Percentiles rank a stretch among this genome's conserved stretches.
These are phyloP conservation scores for Leucoraja erinaceus DNA, from an alignment of 2,113 vertebrate species.

Conservation along the genomic window DNA sequence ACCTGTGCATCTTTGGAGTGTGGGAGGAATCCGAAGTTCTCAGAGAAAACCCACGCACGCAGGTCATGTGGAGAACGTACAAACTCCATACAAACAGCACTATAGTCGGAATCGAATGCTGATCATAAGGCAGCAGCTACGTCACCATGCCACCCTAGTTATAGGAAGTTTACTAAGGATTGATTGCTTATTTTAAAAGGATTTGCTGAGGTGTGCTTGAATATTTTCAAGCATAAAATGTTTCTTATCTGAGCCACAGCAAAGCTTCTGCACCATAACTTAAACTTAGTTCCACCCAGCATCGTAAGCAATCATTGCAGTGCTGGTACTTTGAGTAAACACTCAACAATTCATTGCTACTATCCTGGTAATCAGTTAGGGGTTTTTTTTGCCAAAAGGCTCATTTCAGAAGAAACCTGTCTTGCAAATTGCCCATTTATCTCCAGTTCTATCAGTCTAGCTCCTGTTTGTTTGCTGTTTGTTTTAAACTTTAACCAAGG, in stretches of 20 bases:
- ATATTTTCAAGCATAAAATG: neutral
- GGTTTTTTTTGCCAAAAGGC: neutral
- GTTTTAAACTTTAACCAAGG: constrained; percentile 8
- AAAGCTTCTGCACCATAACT: neutral
- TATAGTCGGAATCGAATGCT: no score
- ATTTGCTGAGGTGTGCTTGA: neutral
- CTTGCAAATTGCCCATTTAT: neutral
- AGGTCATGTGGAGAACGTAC: no score
- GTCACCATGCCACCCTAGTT: neutral
- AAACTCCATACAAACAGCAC: no score
- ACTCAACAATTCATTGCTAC: neutral
- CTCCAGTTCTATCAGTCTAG: neutral
- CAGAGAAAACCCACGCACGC: no score
- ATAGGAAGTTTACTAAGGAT: neutral
- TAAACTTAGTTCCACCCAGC: neutral
- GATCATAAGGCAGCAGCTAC: no score
- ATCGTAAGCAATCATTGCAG: neutral
- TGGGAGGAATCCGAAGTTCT: no score
- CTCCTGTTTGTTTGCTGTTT: neutral
- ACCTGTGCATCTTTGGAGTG: no score
- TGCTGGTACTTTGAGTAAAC: neutral
- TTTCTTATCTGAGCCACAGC: neutral
- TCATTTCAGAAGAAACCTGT: neutral
- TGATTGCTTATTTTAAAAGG: constrained; percentile 4
- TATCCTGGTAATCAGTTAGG: neutral